phyloP scores from a whole-genome alignment of 2,113 vertebrate genomes.

The Chionodraco myersi region DNA sequence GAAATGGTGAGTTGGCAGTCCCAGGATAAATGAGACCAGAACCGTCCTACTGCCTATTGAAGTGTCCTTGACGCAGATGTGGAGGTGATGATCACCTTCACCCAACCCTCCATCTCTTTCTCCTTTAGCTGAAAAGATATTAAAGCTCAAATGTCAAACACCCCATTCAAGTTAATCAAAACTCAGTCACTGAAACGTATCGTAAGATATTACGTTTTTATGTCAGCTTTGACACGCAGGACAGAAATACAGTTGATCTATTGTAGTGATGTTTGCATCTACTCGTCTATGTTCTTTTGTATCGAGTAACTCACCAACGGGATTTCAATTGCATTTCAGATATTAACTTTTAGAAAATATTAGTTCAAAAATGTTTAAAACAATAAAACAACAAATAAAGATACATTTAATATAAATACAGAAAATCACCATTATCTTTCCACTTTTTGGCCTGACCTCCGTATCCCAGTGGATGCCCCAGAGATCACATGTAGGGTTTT shows the following conservation, averaged over 20 bases:
- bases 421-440: not conserved
- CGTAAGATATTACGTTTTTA: slow-evolving; percentile 7
- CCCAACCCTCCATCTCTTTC: slow-evolving; percentile 9
- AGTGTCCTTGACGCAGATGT: slow-evolving; percentile 46
- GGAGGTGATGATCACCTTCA: slow-evolving; percentile 51
- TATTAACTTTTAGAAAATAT: not conserved
- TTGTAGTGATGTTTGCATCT: not conserved
- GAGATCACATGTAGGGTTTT: not conserved
- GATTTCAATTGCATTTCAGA: slow-evolving; percentile 14
- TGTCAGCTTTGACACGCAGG: slow-evolving; percentile 1
- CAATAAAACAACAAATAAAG: not conserved
- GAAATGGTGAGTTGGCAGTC: slow-evolving; percentile 89
- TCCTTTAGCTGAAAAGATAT: not conserved
- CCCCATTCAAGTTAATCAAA: slow-evolving; percentile 22
- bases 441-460: not conserved
- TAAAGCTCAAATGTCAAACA: not conserved
- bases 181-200: not conserved
- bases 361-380: not conserved
- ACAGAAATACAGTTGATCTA: slow-evolving; percentile 23
- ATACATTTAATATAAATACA: not conserved
- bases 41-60: slow-evolving; percentile 38
- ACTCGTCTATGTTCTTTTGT: not conserved
- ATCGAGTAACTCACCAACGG: not conserved
- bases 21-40: slow-evolving; percentile 37
- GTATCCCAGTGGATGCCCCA: not conserved